Evolutionary conservation across 2,797 vertebrate species (phyloP).

Genomic region (Cossypha heuglini): DNA sequence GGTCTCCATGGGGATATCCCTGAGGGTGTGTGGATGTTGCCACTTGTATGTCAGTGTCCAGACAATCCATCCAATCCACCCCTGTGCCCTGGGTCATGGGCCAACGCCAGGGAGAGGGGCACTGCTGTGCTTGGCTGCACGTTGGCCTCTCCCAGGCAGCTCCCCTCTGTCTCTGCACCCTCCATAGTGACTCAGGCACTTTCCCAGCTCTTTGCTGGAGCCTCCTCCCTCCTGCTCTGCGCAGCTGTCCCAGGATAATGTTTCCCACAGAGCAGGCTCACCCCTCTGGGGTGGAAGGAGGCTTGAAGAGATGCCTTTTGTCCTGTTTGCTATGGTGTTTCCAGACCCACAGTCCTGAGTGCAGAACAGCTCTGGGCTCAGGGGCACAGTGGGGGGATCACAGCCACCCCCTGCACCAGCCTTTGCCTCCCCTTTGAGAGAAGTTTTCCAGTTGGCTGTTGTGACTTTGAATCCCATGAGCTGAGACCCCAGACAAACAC

Average conservation of each 20-base stretch:
- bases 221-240: not conserved
- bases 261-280: not conserved
- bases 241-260: not conserved
- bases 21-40: accelerated
- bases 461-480: accelerated
- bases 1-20: accelerated
- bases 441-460: not conserved
- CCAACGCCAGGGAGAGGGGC: accelerated
- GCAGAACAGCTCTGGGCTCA: not conserved
- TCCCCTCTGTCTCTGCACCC: not conserved
- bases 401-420: not conserved
- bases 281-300: not conserved
- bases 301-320: not conserved
- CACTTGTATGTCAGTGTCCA: not conserved
- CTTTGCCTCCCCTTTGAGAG: not conserved
- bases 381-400: not conserved
- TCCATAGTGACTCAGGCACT: accelerated
- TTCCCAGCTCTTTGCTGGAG: not conserved
- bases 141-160: accelerated
- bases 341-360: not conserved
- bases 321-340: not conserved
- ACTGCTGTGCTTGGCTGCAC: accelerated
- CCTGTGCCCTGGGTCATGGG: accelerated
- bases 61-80: accelerated
- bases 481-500: accelerated